Evolutionary conservation across 1,140 invertebrate species (phyloP).

Genomic region (Drosophila eugracilis): DNA sequence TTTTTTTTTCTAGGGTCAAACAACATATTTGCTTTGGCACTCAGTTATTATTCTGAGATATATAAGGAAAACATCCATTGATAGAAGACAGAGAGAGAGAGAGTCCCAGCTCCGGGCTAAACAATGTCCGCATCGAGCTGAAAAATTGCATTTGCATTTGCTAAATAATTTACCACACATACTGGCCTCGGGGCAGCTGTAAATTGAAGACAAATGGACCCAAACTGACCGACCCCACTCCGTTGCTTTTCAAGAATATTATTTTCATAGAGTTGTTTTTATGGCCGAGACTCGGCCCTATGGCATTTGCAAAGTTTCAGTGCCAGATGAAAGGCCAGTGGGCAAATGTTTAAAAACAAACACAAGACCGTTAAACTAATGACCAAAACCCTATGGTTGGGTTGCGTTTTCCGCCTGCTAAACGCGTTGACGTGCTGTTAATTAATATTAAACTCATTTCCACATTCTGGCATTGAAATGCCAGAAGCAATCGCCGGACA

Average conservation of each 20-base stretch:
- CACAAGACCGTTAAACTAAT: conserved; percentile 32
- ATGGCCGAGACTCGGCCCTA: conserved; percentile 18
- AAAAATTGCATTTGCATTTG: conserved; percentile 68
- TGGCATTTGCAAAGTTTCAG: conserved; percentile 6
- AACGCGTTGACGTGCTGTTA: conserved; percentile 60
- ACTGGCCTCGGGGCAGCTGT: conserved; percentile 43
- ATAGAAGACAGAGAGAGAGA: background rate
- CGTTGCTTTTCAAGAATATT: conserved; percentile 21
- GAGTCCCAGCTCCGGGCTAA: background rate
- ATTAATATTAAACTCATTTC: conserved; percentile 80
- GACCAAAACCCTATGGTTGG: background rate
- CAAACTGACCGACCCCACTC: conserved; percentile 7
- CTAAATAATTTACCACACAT: conserved; percentile 66
- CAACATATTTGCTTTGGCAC: conserved; percentile 1
- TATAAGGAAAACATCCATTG: conserved; percentile 3
- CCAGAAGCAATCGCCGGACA: conserved; percentile 45
- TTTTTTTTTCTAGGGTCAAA: background rate
- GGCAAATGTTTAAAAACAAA: conserved; percentile 49
- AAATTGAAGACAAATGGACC: conserved; percentile 71
- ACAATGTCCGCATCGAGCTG: conserved; percentile 3
- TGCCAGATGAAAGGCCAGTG: background rate
- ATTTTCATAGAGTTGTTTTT: conserved; percentile 65
- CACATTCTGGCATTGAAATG: conserved; percentile 68
- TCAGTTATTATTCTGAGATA: conserved; percentile 14
- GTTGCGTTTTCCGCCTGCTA: conserved; percentile 16